A percentile compares a stretch with the other conserved stretches of the same genome.
phyloP scores from a whole-genome alignment of 1,140 invertebrate species.

The Drosophila carrolli region DNA sequence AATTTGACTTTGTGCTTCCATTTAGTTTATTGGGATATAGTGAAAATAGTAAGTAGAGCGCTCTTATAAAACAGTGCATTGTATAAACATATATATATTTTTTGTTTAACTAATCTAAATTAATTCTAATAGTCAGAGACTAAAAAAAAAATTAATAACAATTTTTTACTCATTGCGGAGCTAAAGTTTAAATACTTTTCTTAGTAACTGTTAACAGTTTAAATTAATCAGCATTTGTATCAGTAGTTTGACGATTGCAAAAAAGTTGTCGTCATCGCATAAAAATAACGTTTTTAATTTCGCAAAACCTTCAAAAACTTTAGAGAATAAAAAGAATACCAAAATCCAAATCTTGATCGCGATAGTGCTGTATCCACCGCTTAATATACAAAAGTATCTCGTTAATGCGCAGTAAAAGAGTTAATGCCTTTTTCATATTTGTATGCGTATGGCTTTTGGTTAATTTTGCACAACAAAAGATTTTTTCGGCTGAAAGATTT shows the following conservation, averaged over 20 bases:
- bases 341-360: conserved; percentile 28
- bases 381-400: conserved; percentile 31
- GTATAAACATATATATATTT: neutral
- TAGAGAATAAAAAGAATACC: conserved; percentile 17
- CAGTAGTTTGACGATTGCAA: conserved; percentile 19
- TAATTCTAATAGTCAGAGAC: no score
- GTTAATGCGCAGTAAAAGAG: conserved; percentile 52
- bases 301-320: conserved; percentile 14
- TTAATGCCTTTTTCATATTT: conserved; percentile 58
- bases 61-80: neutral
- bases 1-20: conserved; percentile 23
- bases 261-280: conserved; percentile 21
- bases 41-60: neutral
- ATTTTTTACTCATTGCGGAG: neutral
- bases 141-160: no score
- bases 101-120: neutral
- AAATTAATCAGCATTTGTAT: conserved; percentile 27
- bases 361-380: conserved; percentile 22
- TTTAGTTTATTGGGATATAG: neutral
- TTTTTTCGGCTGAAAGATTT: conserved; percentile 47
- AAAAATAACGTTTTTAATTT: conserved; percentile 29
- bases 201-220: conserved; percentile 1
- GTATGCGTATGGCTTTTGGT: conserved; percentile 15
- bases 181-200: neutral
- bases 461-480: conserved; percentile 44